Evolutionary conservation across 2,888 invertebrate genomes (phyloP).

Genomic region (Agrenia bidenticulata): DNA sequence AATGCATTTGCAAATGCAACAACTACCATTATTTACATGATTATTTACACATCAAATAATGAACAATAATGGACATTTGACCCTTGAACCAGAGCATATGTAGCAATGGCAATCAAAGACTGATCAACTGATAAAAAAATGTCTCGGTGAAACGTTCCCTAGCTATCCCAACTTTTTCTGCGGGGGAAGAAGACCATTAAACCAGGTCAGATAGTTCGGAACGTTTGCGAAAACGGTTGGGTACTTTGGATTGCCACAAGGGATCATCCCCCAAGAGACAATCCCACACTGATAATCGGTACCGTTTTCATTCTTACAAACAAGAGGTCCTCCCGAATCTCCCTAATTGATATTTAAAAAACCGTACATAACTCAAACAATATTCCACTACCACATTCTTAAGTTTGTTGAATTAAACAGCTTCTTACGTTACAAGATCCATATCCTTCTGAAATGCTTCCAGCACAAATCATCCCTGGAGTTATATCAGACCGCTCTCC

Average conservation of each 20-base stretch:
- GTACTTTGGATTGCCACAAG: slow-evolving; percentile 6
- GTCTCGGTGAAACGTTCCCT: no score
- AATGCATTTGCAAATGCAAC: no score
- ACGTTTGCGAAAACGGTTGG: slow-evolving; percentile 14
- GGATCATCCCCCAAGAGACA: slow-evolving; percentile 56
- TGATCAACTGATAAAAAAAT: no score
- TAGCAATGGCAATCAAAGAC: no score
- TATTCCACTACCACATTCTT: not conserved
- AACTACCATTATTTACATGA: no score
- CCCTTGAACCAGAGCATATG: no score
- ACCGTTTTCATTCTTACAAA: slow-evolving; percentile 54
- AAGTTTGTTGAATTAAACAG: not conserved
- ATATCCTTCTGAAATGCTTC: slow-evolving; percentile 12
- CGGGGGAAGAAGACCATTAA: not conserved
- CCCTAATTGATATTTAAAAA: slow-evolving; percentile 52
- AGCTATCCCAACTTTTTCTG: not conserved
- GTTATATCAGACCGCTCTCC: slow-evolving; percentile 15
- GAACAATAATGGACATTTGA: no score
- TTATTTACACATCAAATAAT: no score
- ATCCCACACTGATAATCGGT: slow-evolving; percentile 56
- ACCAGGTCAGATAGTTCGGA: not conserved
- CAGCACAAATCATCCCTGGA: slow-evolving; percentile 38
- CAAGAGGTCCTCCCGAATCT: slow-evolving; percentile 57
- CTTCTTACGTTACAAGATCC: slow-evolving; percentile 24
- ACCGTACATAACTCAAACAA: not conserved